Evolutionary conservation across 2,113 vertebrate genomes (phyloP).

Genomic region (Brevimyrus niger): DNA sequence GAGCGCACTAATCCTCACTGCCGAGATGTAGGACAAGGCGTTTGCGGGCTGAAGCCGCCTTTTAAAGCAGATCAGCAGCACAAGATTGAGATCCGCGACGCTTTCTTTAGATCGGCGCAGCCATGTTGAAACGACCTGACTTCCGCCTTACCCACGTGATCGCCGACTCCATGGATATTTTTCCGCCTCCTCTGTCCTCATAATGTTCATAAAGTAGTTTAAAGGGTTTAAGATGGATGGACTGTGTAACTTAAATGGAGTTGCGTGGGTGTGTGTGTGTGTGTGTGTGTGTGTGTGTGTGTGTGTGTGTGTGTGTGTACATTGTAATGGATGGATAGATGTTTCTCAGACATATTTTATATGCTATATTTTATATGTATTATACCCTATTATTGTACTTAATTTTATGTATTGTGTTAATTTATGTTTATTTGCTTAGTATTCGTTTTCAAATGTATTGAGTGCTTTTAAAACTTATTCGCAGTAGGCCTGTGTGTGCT

Average conservation of each 20-base stretch:
- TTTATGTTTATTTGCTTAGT: background rate
- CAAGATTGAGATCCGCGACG: background rate
- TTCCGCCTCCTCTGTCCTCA: background rate
- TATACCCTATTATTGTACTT: background rate
- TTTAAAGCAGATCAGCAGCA: background rate
- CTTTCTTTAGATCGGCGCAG: conserved; percentile 3
- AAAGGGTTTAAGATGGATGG: background rate
- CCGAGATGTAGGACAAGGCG: background rate
- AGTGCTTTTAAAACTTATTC: background rate
- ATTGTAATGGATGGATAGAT: background rate
- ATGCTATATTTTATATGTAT: background rate
- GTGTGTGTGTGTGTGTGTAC: background rate
- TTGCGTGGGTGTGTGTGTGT: too few relatives aligned
- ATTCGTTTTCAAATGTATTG: background rate
- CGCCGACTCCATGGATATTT: background rate
- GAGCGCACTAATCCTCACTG: background rate
- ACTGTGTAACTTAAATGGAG: background rate
- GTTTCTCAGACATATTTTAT: background rate
- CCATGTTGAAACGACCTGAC: conserved; percentile 20
- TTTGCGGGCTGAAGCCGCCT: background rate
- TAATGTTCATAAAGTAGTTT: background rate
- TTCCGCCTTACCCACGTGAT: conserved; percentile 25
- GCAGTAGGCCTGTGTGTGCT: background rate
- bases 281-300: background rate
- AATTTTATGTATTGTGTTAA: background rate